These are phyloP conservation scores for Pocillopora meandrina DNA, from an alignment of 92 coral and sea anemone genomes.

Conservation along the genomic window DNA sequence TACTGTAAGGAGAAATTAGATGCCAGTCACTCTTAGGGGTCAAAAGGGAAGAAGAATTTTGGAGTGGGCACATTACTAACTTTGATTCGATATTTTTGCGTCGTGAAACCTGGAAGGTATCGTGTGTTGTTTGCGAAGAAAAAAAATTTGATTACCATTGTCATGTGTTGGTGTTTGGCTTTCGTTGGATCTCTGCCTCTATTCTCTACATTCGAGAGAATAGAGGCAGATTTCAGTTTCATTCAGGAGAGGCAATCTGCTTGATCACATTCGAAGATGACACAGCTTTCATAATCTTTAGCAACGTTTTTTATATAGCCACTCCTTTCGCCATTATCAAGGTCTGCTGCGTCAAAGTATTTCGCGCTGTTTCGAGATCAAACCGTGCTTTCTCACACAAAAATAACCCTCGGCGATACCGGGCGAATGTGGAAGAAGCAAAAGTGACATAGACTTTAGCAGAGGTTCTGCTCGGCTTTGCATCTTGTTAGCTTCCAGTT, in stretches of 20 bases:
- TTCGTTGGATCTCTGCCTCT: constrained; percentile 20
- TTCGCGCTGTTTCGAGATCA: constrained; percentile 27
- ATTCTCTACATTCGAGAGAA: background rate
- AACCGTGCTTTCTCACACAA: constrained; percentile 26
- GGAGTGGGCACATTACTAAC: too few relatives aligned
- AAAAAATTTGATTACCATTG: too few relatives aligned
- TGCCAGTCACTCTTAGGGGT: too few relatives aligned
- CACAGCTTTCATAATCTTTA: constrained; percentile 18
- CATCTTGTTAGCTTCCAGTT: too few relatives aligned
- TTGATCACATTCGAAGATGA: constrained; percentile 27
- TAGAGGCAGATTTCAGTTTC: constrained; percentile 22
- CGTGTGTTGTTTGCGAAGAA: too few relatives aligned
- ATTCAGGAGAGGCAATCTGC: constrained; percentile 52
- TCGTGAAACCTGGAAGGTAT: too few relatives aligned
- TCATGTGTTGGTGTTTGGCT: background rate
- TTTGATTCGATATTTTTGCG: too few relatives aligned
- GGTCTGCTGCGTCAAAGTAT: constrained; percentile 44
- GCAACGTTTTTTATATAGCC: constrained; percentile 27
- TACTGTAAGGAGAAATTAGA: too few relatives aligned
- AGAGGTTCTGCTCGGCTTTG: too few relatives aligned
- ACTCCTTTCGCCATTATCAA: constrained; percentile 33
- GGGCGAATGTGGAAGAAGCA: constrained; percentile 65
- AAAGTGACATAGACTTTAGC: constrained; percentile 56
- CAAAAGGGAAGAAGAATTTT: too few relatives aligned
- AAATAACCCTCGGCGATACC: constrained; percentile 34